Conservation (phyloP, 2,888 invertebrate genomes). For the Linnaemya tessellans region DNA sequence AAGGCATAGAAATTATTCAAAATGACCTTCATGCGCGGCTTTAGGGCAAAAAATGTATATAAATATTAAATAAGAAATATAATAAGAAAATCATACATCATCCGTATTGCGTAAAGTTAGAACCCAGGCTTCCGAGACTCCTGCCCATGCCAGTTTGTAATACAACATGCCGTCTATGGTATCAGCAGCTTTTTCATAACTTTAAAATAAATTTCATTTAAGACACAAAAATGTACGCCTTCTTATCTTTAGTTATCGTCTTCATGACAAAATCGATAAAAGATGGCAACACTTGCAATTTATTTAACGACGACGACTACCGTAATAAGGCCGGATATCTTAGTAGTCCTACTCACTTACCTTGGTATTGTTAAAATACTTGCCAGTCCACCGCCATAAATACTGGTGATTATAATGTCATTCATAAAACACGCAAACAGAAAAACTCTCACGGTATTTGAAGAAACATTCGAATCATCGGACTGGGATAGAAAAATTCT, state of each 20-base stretch:
- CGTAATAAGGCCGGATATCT: too few species aligned
- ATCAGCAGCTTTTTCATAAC: slow-evolving; percentile 86
- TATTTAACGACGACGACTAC: too few species aligned
- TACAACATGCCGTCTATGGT: slow-evolving; percentile 86
- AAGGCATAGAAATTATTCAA: slow-evolving; percentile 83
- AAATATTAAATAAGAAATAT: background rate
- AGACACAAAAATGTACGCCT: too few species aligned
- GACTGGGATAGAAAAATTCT: slow-evolving; percentile 79
- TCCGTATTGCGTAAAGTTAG: slow-evolving; percentile 85
- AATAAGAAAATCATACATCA: slow-evolving; percentile 83
- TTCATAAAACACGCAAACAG: slow-evolving; percentile 82
- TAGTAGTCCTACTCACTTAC: slow-evolving; percentile 72
- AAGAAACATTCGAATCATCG: slow-evolving; percentile 73
- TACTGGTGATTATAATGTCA: slow-evolving; percentile 86
- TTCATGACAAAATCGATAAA: too few species aligned
- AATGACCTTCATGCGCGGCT: slow-evolving; percentile 80
- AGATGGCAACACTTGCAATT: too few species aligned
- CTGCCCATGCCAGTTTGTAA: slow-evolving; percentile 86
- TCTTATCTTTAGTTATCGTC: too few species aligned
- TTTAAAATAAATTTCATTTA: slow-evolving; percentile 73
- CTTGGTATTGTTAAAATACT: slow-evolving; percentile 88
- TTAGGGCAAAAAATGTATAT: background rate
- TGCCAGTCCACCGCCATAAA: slow-evolving; percentile 87
- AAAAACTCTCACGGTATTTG: slow-evolving; percentile 77
- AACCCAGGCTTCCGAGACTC: slow-evolving; percentile 88